Conservation (phyloP, 2,113 vertebrate genomes). For the Piliocolobus tephrosceles region DNA sequence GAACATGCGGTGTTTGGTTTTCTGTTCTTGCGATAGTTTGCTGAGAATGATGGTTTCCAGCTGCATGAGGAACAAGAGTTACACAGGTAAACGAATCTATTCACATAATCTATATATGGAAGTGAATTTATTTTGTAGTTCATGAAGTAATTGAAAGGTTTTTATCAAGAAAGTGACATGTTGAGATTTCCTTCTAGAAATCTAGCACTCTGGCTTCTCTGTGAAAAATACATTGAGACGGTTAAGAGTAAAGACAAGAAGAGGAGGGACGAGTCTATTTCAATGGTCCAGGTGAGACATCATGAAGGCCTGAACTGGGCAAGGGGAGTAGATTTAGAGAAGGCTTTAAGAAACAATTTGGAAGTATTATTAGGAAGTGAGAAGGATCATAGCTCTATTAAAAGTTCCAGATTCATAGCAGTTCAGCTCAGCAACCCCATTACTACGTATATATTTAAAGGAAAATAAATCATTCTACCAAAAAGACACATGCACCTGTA, state of each 20-base stretch:
- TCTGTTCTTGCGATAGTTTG: too few relatives aligned
- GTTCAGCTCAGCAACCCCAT: too few relatives aligned
- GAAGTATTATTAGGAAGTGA: not conserved
- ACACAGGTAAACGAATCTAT: not conserved
- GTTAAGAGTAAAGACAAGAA: not conserved
- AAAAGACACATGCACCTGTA: too few relatives aligned
- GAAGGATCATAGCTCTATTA: too few relatives aligned
- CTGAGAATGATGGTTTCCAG: too few relatives aligned
- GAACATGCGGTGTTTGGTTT: too few relatives aligned
- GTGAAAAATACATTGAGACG: not conserved
- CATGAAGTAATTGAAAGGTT: not conserved
- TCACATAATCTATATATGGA: not conserved
- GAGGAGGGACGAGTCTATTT: not conserved
- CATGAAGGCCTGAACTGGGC: not conserved
- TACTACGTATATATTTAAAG: too few relatives aligned
- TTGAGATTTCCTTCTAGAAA: not conserved
- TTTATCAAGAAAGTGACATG: not conserved
- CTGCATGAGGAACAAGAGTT: not conserved
- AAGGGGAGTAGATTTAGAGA: too few relatives aligned
- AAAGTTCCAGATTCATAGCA: too few relatives aligned
- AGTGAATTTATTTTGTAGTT: not conserved
- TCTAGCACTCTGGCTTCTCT: not conserved
- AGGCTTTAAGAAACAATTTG: not conserved
- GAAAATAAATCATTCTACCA: too few relatives aligned
- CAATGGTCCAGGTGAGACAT: not conserved